phyloP scores from a whole-genome alignment of 2,888 invertebrate genomes.

The Heliconius cydno region DNA sequence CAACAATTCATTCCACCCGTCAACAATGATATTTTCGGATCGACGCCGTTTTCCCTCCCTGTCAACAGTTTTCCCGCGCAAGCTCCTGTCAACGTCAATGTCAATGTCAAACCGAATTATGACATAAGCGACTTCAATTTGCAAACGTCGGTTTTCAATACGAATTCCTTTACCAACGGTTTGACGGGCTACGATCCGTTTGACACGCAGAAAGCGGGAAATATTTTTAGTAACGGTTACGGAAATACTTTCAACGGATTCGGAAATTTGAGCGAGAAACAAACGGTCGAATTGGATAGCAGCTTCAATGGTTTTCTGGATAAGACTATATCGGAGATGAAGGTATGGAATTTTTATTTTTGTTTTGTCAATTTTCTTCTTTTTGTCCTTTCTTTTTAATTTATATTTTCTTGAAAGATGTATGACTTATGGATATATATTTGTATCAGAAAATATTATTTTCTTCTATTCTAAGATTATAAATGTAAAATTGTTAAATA shows the following conservation, averaged over 20 bases:
- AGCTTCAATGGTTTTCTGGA: conserved; percentile 91
- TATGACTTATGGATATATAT: too few species aligned
- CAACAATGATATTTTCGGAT: conserved; percentile 90
- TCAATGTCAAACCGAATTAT: conserved; percentile 70
- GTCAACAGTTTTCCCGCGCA: conserved; percentile 51
- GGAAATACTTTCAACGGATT: conserved; percentile 76
- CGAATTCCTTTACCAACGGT: conserved; percentile 72
- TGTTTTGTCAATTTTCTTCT: neutral
- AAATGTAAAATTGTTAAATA: neutral
- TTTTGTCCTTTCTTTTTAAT: too few species aligned
- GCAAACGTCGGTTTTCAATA: conserved; percentile 76
- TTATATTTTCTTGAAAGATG: too few species aligned
- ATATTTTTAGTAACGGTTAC: conserved; percentile 72
- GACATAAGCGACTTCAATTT: conserved; percentile 77
- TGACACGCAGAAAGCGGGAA: conserved; percentile 88
- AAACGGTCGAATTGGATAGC: conserved; percentile 75
- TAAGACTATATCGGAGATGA: conserved; percentile 93
- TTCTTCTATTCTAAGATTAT: too few species aligned
- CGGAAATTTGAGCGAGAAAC: conserved; percentile 77
- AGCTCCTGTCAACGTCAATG: conserved; percentile 42
- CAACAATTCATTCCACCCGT: conserved; percentile 60
- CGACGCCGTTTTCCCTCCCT: conserved; percentile 87
- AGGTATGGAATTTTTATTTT: conserved; percentile 82
- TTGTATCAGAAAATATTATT: too few species aligned
- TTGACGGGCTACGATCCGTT: conserved; percentile 88